Conservation (phyloP, 2,797 vertebrate species). For the Channa striata region DNA sequence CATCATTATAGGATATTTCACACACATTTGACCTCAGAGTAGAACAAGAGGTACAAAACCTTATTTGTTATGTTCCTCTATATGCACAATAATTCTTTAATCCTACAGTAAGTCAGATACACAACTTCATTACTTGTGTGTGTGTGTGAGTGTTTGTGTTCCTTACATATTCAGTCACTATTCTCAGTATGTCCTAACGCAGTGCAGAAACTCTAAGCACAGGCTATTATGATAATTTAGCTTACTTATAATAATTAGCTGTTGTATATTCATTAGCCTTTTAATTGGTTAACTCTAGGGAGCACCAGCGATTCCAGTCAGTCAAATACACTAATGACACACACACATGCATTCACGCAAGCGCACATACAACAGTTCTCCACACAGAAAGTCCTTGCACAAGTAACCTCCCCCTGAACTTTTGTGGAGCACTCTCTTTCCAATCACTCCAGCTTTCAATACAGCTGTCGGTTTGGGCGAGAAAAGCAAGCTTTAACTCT, state of each 20-base stretch:
- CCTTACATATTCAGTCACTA: conserved; percentile 31
- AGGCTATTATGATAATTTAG: conserved; percentile 79
- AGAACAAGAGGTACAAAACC: conserved; percentile 17
- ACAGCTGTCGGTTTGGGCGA: conserved; percentile 72
- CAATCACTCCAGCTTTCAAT: conserved; percentile 66
- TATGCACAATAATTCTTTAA: conserved; percentile 36
- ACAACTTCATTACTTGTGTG: conserved; percentile 28
- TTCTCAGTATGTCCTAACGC: conserved; percentile 61
- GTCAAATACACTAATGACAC: conserved; percentile 79
- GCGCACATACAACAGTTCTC: conserved; percentile 29
- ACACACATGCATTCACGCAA: conserved; percentile 39
- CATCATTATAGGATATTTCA: not conserved
- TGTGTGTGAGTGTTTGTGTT: conserved; percentile 15
- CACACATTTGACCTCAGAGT: not conserved
- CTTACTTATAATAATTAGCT: conserved; percentile 84
- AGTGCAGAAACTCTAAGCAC: conserved; percentile 60
- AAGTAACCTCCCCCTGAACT: conserved; percentile 74
- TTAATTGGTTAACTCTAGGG: conserved; percentile 85
- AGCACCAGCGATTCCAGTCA: conserved; percentile 75
- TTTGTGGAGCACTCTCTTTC: conserved; percentile 60
- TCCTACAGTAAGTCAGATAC: conserved; percentile 25
- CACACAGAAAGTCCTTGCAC: conserved; percentile 59
- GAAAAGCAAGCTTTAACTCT: conserved; percentile 60
- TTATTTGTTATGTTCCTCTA: conserved; percentile 46
- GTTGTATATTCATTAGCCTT: conserved; percentile 87